Percentiles rank a stretch among this genome's conserved stretches.
phyloP scores from a whole-genome alignment of 2,797 vertebrate genomes.

The Caiman crocodilus region DNA sequence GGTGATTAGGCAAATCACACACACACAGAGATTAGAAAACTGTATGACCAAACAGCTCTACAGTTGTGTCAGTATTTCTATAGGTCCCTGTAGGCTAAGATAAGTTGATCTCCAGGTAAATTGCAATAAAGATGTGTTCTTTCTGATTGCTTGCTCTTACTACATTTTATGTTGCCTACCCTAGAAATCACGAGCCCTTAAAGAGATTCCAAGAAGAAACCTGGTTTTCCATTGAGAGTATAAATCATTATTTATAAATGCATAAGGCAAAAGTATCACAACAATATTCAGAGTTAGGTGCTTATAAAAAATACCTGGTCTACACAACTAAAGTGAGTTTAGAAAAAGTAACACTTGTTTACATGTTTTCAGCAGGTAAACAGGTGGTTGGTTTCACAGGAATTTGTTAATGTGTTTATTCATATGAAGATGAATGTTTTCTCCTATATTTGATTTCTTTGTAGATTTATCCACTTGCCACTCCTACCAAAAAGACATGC shows the following conservation, averaged over 20 bases:
- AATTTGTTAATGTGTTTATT: conserved; percentile 19
- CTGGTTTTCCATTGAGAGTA: not conserved
- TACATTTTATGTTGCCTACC: not conserved
- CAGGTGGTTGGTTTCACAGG: not conserved
- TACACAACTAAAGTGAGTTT: not conserved
- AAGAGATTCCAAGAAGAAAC: not conserved
- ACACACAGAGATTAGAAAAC: not conserved
- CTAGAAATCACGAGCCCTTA: not conserved
- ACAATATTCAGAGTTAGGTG: not conserved
- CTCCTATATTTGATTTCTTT: not conserved
- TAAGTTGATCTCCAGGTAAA: not conserved
- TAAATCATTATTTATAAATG: not conserved
- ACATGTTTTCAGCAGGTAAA: not conserved
- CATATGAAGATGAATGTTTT: not conserved
- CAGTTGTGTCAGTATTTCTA: not conserved
- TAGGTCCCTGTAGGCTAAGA: not conserved
- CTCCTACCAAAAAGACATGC: not conserved
- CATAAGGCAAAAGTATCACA: not conserved
- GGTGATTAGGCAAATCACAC: not conserved
- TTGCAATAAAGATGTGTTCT: not conserved
- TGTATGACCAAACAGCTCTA: not conserved
- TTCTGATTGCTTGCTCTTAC: not conserved
- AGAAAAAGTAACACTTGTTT: not conserved
- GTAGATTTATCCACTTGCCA: not conserved
- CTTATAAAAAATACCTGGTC: not conserved